Evolutionary conservation across 2,888 invertebrate genomes (phyloP).

Genomic region (Drosophila recens): DNA sequence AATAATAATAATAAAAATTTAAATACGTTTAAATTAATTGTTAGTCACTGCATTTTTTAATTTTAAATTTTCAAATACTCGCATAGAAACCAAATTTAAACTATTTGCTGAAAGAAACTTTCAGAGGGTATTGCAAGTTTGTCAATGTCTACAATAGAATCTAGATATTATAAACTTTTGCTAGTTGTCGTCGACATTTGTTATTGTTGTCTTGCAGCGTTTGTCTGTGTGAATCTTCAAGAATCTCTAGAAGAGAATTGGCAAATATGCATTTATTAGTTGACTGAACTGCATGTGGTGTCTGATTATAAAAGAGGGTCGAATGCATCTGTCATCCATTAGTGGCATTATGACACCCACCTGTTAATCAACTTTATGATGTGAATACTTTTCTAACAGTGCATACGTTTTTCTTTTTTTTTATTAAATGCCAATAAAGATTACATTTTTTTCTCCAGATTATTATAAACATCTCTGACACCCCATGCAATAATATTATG

Average conservation of each 20-base stretch:
- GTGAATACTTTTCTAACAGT: constrained; percentile 12
- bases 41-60: too few relatives aligned
- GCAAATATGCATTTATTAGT: constrained; percentile 23
- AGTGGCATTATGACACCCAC: constrained; percentile 27
- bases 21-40: too few relatives aligned
- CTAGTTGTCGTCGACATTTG: not conserved
- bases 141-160: not conserved
- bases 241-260: constrained; percentile 4
- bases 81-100: not conserved
- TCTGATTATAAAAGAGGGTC: constrained; percentile 1
- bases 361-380: constrained; percentile 23
- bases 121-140: not conserved
- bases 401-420: not conserved
- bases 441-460: constrained; percentile 8
- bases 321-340: constrained; percentile 33
- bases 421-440: constrained; percentile 5
- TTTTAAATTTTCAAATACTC: not conserved
- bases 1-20: too few relatives aligned
- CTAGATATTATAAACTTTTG: too few relatives aligned
- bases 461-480: not conserved
- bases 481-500: not conserved
- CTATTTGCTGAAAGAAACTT: not conserved
- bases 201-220: not conserved
- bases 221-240: constrained; percentile 21
- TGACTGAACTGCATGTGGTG: too few relatives aligned